A percentile compares a stretch with the other conserved stretches of the same genome.
phyloP scores from a whole-genome alignment of 2,113 vertebrate species.

The Scopus umbretta region DNA sequence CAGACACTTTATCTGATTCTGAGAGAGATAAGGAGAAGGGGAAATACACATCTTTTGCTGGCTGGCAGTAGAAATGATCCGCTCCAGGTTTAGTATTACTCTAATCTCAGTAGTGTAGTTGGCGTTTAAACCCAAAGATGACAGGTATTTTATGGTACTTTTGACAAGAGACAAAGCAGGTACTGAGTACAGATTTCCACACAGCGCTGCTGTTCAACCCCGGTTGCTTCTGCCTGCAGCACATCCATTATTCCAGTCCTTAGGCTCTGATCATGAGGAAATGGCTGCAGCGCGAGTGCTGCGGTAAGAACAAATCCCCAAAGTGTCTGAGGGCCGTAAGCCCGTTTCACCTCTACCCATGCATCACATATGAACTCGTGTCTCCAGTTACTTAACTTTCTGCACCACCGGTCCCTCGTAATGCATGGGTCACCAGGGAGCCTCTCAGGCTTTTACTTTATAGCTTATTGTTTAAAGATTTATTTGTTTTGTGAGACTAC shows the following conservation, averaged over 20 bases:
- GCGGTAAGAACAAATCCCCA: neutral
- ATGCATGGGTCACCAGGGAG: constrained; percentile 9
- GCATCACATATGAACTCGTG: constrained; percentile 44
- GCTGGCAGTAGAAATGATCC: neutral
- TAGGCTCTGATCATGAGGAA: neutral
- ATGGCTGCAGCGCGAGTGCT: accelerated
- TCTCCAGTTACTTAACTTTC: constrained; percentile 23
- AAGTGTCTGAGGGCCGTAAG: neutral
- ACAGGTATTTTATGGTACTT: neutral
- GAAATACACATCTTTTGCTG: neutral
- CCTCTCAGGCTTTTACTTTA: constrained; percentile 48
- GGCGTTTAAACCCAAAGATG: neutral
- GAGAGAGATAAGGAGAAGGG: neutral
- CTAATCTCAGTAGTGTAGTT: accelerated
- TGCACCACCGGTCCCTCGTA: neutral
- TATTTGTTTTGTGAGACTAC: neutral
- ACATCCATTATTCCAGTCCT: neutral
- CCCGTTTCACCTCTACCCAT: constrained; percentile 34
- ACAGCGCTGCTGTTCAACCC: neutral
- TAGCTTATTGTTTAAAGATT: constrained; percentile 45
- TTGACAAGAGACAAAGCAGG: neutral
- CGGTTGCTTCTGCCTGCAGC: neutral
- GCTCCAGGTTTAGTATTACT: neutral
- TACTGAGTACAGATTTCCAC: neutral
- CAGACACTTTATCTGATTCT: neutral